Evolutionary conservation across 2,888 invertebrate species (phyloP).

Genomic region (Microchrysa polita): DNA sequence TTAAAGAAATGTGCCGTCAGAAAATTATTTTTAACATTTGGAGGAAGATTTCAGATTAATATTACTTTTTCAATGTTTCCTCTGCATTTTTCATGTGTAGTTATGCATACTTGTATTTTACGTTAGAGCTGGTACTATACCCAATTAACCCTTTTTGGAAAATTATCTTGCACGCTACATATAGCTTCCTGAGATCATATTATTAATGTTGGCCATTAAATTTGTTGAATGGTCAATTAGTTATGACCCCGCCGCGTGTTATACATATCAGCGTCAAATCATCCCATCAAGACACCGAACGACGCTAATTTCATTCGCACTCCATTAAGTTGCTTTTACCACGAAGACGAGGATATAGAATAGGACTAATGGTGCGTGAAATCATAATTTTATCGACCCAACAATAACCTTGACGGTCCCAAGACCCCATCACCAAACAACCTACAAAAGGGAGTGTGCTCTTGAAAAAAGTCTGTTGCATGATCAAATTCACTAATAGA

Average conservation of each 20-base stretch:
- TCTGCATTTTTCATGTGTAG: no score
- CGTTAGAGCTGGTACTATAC: no score
- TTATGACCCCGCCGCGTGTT: neutral
- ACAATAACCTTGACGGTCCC: constrained; percentile 12
- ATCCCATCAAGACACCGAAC: neutral
- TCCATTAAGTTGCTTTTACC: constrained; percentile 1
- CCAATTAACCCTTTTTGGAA: no score
- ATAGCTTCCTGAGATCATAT: neutral
- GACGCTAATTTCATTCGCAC: constrained; percentile 19
- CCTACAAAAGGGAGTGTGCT: constrained; percentile 2
- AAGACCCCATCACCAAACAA: no score
- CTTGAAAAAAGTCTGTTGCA: neutral
- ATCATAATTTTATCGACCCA: constrained; percentile 26
- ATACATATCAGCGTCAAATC: neutral
- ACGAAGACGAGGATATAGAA: no score
- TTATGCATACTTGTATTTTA: no score
- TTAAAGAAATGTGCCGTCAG: no score
- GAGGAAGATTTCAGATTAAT: no score
- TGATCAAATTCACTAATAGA: neutral
- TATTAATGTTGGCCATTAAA: neutral
- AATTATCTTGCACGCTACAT: no score
- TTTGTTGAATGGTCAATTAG: constrained; percentile 1
- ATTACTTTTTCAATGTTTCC: no score
- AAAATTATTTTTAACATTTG: no score
- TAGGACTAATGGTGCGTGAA: constrained; percentile 1